phyloP scores from a whole-genome alignment of 2,797 vertebrate species.

The Acropternis orthonyx region DNA sequence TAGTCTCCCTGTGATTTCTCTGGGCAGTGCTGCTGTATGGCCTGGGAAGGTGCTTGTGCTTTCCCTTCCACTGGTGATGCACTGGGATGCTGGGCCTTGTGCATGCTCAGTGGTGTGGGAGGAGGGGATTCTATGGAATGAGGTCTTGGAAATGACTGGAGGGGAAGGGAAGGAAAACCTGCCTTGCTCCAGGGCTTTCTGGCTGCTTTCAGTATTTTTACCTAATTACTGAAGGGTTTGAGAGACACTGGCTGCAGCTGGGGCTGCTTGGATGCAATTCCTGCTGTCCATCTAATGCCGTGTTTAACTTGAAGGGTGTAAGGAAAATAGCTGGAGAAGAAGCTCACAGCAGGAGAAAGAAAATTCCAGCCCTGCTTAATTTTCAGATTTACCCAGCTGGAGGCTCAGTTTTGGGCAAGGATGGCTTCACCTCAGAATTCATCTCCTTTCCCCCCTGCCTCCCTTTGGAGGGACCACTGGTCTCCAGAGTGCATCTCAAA shows the following conservation, averaged over 20 bases:
- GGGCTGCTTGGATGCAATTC: neutral
- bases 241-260: neutral
- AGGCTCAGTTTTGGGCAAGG: neutral
- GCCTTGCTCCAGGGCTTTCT: neutral
- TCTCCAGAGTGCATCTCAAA: neutral
- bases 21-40: rapidly evolving
- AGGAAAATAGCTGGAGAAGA: neutral
- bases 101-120: neutral
- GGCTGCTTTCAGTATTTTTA: neutral
- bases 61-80: neutral
- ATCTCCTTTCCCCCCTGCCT: neutral
- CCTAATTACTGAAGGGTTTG: neutral
- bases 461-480: neutral
- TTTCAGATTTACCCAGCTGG: neutral
- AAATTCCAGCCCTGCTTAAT: neutral
- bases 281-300: rapidly evolving
- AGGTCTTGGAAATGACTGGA: neutral
- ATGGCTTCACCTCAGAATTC: neutral
- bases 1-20: neutral
- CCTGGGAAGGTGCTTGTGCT: neutral
- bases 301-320: neutral
- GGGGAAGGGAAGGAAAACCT: neutral
- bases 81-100: neutral
- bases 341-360: neutral
- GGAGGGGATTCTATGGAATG: neutral